Percentiles rank a stretch among this genome's conserved stretches.
phyloP scores from a whole-genome alignment of 2,888 invertebrate genomes.

The Microplitis manilae region DNA sequence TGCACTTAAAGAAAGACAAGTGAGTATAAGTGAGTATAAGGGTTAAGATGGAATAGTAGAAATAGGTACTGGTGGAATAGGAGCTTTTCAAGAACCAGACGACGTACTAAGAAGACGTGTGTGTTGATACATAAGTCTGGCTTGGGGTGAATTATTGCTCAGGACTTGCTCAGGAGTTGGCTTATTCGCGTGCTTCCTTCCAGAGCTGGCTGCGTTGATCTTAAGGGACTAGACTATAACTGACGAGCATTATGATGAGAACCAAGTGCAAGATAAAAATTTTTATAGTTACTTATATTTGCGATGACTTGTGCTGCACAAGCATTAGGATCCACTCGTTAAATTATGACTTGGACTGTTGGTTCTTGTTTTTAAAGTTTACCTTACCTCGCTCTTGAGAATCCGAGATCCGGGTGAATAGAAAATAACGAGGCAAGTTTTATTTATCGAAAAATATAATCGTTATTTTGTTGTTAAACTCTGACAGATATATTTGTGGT shows the following conservation, averaged over 20 bases:
- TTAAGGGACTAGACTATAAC: neutral
- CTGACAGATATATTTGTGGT: no score
- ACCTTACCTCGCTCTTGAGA: no score
- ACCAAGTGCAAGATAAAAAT: neutral
- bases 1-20: neutral
- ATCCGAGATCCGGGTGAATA: no score
- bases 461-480: no score
- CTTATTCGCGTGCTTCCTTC: neutral
- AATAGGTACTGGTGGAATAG: neutral
- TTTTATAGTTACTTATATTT: neutral
- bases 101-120: neutral
- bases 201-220: neutral
- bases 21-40: slow-evolving; percentile 1
- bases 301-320: no score
- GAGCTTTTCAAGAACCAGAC: slow-evolving; percentile 1
- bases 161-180: neutral
- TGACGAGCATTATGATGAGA: neutral
- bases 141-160: neutral
- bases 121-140: neutral
- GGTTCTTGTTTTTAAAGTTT: neutral
- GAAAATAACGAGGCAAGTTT: no score
- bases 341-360: neutral
- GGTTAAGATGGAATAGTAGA: neutral
- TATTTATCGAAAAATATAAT: no score
- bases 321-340: no score